Evolutionary conservation across 2,888 invertebrate species (phyloP).

Genomic region (Sesia apiformis): DNA sequence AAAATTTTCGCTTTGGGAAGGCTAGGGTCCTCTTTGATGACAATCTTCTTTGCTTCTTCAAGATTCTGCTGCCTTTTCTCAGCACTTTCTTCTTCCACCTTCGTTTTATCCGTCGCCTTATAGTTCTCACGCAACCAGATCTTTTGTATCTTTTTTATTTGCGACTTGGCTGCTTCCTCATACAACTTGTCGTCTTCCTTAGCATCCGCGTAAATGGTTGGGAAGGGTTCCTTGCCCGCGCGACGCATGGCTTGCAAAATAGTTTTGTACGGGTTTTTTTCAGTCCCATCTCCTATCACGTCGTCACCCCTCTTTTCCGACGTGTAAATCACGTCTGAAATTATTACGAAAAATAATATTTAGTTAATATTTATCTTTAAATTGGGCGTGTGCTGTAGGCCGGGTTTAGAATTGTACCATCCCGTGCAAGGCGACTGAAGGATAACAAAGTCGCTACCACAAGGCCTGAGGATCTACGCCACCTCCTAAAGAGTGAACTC

Average conservation of each 20-base stretch:
- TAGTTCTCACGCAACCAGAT: constrained; percentile 87
- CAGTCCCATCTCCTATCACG: constrained; percentile 89
- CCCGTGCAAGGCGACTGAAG: too few relatives aligned
- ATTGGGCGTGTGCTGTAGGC: too few relatives aligned
- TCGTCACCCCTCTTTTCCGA: constrained; percentile 93
- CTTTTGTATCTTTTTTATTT: constrained; percentile 95
- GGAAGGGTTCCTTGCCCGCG: constrained; percentile 90
- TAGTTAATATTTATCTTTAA: background rate
- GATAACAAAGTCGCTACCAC: too few relatives aligned
- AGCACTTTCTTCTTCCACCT: constrained; percentile 86
- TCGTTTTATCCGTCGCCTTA: constrained; percentile 85
- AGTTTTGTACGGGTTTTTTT: constrained; percentile 91
- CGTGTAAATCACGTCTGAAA: constrained; percentile 83
- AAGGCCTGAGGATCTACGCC: too few relatives aligned
- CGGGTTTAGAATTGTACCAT: too few relatives aligned
- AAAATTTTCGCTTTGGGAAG: constrained; percentile 83
- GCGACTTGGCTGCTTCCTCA: constrained; percentile 91
- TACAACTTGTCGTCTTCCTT: constrained; percentile 80
- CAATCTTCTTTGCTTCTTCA: constrained; percentile 92
- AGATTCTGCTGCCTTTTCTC: constrained; percentile 89
- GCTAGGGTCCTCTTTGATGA: constrained; percentile 83
- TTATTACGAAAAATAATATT: background rate
- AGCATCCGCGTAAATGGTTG: constrained; percentile 87
- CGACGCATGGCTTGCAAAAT: constrained; percentile 91
- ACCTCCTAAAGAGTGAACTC: too few relatives aligned